Evolutionary conservation across 2,888 invertebrate genomes (phyloP).

Genomic region (Calameuta filiformis): DNA sequence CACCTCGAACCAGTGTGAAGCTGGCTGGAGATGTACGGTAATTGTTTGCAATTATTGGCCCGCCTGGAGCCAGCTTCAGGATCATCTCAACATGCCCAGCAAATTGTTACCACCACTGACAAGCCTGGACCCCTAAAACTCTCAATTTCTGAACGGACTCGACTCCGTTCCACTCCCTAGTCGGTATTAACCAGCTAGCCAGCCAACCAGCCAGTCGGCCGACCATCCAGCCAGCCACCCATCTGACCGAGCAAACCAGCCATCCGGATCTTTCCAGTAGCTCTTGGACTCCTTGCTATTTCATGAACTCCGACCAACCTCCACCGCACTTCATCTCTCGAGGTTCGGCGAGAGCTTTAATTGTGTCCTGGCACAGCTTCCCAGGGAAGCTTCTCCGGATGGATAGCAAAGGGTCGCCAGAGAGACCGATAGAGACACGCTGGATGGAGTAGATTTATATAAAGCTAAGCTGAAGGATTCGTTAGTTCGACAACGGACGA

Average conservation of each 20-base stretch:
- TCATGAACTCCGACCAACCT: background rate
- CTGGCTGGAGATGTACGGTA: conserved; percentile 45
- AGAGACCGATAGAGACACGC: background rate
- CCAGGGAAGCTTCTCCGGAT: background rate
- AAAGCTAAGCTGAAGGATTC: background rate
- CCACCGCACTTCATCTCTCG: background rate
- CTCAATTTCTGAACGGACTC: background rate
- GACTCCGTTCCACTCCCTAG: conserved; percentile 1
- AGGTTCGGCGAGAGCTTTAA: background rate
- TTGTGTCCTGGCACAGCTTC: background rate
- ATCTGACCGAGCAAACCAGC: background rate
- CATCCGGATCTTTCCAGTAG: background rate
- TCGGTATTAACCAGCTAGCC: background rate
- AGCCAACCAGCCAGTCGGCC: background rate
- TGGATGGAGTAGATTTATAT: background rate
- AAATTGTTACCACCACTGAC: conserved; percentile 39
- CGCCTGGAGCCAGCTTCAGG: conserved; percentile 41
- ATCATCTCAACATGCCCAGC: conserved; percentile 41
- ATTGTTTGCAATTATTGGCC: conserved; percentile 54
- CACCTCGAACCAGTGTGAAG: conserved; percentile 34
- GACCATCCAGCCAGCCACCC: background rate
- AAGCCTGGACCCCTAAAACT: conserved; percentile 4
- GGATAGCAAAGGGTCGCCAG: background rate
- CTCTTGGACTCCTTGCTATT: background rate
- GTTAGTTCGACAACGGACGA: background rate